Evolutionary conservation across 1,140 invertebrate genomes (phyloP).

Genomic region (Neotoxoptera formosana): DNA sequence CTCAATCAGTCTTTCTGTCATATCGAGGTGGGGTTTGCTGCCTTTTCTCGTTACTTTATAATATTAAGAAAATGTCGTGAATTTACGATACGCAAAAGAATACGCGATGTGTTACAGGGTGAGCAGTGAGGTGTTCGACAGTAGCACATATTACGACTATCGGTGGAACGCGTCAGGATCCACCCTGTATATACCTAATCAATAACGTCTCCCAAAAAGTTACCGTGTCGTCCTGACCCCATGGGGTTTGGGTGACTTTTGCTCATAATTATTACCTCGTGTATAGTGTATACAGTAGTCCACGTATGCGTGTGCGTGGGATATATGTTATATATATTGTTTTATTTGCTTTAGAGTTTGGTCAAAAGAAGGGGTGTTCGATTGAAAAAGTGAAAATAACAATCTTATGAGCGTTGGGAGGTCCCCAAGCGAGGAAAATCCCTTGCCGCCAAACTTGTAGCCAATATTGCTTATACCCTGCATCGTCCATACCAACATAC

Average conservation of each 20-base stretch:
- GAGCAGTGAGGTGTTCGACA: not conserved
- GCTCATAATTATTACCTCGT: constrained; percentile 48
- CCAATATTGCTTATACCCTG: constrained; percentile 42
- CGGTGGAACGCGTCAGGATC: not conserved
- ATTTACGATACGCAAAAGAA: not conserved
- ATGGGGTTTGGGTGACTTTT: constrained; percentile 44
- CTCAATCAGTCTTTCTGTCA: constrained; percentile 9
- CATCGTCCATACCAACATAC: not conserved
- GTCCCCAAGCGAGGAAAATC: constrained; percentile 50
- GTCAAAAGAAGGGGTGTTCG: constrained; percentile 40
- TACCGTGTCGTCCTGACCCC: not conserved
- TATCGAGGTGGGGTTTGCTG: not conserved
- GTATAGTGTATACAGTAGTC: not conserved
- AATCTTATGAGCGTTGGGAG: constrained; percentile 56
- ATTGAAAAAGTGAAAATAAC: constrained; percentile 56
- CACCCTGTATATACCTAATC: constrained; percentile 8
- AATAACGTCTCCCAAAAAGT: constrained; percentile 44
- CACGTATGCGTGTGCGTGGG: not conserved
- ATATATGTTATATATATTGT: constrained; percentile 39
- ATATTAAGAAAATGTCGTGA: not conserved
- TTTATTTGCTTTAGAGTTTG: constrained; percentile 52
- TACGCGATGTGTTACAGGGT: not conserved
- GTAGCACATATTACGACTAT: not conserved
- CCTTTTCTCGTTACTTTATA: constrained; percentile 5
- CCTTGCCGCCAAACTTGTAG: constrained; percentile 33